Conservation (phyloP, 2,797 vertebrate genomes). For the Muraenolepis orangiensis region DNA sequence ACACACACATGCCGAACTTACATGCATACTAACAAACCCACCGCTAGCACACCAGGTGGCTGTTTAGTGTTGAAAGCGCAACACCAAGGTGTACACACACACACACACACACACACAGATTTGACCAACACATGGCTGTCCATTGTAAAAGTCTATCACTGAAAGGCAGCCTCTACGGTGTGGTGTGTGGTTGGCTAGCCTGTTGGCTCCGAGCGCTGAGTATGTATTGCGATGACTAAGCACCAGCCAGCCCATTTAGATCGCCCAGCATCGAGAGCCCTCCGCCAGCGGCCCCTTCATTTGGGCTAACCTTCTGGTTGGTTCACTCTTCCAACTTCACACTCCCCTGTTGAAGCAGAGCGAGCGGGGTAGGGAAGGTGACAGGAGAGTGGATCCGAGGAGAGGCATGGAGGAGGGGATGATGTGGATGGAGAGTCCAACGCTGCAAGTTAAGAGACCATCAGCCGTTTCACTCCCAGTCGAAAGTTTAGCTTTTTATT, state of each 20-base stretch:
- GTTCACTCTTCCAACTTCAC: slow-evolving; percentile 50
- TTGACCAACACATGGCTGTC: not conserved
- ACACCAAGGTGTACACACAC: not conserved
- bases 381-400: slow-evolving; percentile 39
- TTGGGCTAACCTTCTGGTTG: slow-evolving; percentile 54
- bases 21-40: slow-evolving; percentile 2
- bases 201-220: slow-evolving; percentile 41
- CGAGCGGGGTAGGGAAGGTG: slow-evolving; percentile 39
- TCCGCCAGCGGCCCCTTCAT: slow-evolving; percentile 52
- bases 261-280: slow-evolving; percentile 46
- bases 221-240: slow-evolving; percentile 47
- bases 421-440: slow-evolving; percentile 4
- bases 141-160: not conserved
- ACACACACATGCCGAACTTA: no score
- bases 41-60: not conserved
- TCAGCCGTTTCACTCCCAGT: slow-evolving; percentile 30
- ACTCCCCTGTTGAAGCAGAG: slow-evolving; percentile 51
- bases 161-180: not conserved
- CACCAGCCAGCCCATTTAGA: slow-evolving; percentile 46
- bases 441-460: slow-evolving; percentile 15
- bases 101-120: not conserved
- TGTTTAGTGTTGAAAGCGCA: not conserved
- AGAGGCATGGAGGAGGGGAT: slow-evolving; percentile 29
- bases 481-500: not conserved
- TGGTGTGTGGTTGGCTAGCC: slow-evolving; percentile 30